Evolutionary conservation across 2,797 vertebrate species (phyloP).

Genomic region (Phoebastria nigripes): DNA sequence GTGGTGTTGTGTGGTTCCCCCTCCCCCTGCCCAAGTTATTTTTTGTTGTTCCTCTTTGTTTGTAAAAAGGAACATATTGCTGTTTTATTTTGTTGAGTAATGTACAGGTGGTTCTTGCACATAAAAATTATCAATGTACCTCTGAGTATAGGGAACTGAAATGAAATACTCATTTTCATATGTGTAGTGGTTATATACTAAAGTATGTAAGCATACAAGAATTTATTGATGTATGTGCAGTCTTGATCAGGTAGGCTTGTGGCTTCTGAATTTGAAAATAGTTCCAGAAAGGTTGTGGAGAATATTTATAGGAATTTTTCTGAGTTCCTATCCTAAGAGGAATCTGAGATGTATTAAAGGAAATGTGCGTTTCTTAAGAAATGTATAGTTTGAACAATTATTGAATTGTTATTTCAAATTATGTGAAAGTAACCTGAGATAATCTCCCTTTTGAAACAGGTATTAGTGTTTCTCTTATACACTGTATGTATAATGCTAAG

Average conservation of each 20-base stretch:
- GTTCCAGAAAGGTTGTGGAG: not conserved
- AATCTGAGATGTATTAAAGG: not conserved
- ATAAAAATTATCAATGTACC: not conserved
- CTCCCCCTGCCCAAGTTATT: not conserved
- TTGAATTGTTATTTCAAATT: not conserved
- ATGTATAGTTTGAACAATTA: not conserved
- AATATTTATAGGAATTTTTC: not conserved
- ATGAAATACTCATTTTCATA: not conserved
- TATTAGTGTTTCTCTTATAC: not conserved
- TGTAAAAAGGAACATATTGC: not conserved
- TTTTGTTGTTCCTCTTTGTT: not conserved
- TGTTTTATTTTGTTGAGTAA: not conserved
- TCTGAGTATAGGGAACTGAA: not conserved
- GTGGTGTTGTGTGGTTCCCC: no score
- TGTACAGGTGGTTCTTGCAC: not conserved
- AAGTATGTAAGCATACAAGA: not conserved
- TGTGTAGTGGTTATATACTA: not conserved
- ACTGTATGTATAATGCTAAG: rapidly evolving
- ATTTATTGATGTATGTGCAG: not conserved
- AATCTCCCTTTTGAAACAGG: not conserved
- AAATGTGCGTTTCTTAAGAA: not conserved
- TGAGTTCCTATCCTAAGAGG: not conserved
- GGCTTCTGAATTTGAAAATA: not conserved
- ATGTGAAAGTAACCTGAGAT: not conserved
- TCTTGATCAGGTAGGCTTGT: not conserved